Evolutionary conservation across 2,888 invertebrate species (phyloP).

Genomic region (Andrena trimmerana): DNA sequence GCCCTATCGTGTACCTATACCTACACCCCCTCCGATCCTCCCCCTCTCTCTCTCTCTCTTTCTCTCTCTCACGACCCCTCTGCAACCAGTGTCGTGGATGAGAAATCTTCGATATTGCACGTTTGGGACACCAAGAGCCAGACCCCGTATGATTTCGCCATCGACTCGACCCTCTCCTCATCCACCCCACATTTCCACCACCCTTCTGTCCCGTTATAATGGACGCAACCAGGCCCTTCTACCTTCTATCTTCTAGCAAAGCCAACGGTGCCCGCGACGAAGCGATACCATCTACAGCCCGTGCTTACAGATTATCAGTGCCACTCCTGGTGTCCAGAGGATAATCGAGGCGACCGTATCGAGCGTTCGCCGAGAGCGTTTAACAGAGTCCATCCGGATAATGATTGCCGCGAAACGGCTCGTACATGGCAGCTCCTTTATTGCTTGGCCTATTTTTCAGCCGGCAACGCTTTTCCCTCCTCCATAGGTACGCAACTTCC

Average conservation of each 20-base stretch:
- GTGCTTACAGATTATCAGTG: constrained; percentile 48
- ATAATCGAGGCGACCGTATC: constrained; percentile 39
- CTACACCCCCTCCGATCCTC: not conserved
- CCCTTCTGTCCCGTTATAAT: not conserved
- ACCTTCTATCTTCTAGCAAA: constrained; percentile 14
- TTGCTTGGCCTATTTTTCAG: constrained; percentile 8
- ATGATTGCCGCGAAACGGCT: constrained; percentile 7
- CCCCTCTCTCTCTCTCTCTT: not conserved
- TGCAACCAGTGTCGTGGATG: constrained; percentile 19
- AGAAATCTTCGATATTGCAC: constrained; percentile 72
- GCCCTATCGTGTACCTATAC: constrained; percentile 46
- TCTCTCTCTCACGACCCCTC: not conserved
- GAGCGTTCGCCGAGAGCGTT: constrained; percentile 20
- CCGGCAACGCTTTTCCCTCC: no score
- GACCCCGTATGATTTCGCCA: constrained; percentile 66
- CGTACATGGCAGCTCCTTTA: constrained; percentile 2
- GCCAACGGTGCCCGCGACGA: constrained; percentile 14
- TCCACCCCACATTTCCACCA: not conserved
- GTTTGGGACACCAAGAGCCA: constrained; percentile 50
- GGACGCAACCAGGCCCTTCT: constrained; percentile 1
- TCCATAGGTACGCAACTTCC: no score
- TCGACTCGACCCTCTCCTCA: constrained; percentile 47
- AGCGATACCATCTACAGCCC: constrained; percentile 43
- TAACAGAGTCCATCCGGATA: constrained; percentile 38
- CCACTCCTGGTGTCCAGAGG: constrained; percentile 29